Evolutionary conservation across 1,140 invertebrate species (phyloP).

Genomic region (Drosophila orosa): DNA sequence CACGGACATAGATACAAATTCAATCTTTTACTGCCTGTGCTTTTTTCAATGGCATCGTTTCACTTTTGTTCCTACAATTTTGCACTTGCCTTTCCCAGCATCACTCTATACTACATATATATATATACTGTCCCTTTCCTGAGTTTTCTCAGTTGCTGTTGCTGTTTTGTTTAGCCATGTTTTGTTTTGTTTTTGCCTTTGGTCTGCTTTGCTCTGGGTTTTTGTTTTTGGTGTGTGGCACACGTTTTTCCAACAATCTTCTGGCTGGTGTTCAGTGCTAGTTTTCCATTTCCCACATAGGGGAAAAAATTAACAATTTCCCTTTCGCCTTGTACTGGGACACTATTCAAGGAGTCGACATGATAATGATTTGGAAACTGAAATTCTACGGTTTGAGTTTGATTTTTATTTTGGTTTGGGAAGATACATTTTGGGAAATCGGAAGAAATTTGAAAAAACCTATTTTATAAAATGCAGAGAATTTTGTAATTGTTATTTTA

Average conservation of each 20-base stretch:
- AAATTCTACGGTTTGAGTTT: neutral
- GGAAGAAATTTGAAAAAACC: too few relatives aligned
- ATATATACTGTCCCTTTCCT: slow-evolving; percentile 23
- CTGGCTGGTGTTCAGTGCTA: slow-evolving; percentile 13
- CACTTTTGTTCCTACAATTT: slow-evolving; percentile 58
- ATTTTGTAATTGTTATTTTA: neutral
- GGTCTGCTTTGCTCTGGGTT: slow-evolving; percentile 19
- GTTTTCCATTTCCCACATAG: slow-evolving; percentile 27
- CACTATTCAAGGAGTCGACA: neutral
- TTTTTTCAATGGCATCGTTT: slow-evolving; percentile 51
- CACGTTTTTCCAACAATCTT: slow-evolving; percentile 47
- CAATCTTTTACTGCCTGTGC: slow-evolving; percentile 59
- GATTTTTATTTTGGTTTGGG: neutral
- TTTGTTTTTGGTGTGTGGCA: slow-evolving; percentile 51
- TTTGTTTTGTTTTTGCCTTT: slow-evolving; percentile 29
- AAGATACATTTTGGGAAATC: neutral
- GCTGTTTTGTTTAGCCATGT: slow-evolving; percentile 18
- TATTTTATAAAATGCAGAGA: too few relatives aligned
- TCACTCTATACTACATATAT: slow-evolving; percentile 7
- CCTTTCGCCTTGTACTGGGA: neutral
- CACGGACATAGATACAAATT: slow-evolving; percentile 58
- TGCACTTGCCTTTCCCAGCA: slow-evolving; percentile 47
- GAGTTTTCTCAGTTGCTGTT: slow-evolving; percentile 24
- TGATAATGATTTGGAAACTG: slow-evolving; percentile 5
- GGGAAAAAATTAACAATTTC: slow-evolving; percentile 3